A percentile compares a stretch with the other conserved stretches of the same genome.
Evolutionary conservation across 2,888 invertebrate species (phyloP).

Genomic region (Zonitis immaculata): DNA sequence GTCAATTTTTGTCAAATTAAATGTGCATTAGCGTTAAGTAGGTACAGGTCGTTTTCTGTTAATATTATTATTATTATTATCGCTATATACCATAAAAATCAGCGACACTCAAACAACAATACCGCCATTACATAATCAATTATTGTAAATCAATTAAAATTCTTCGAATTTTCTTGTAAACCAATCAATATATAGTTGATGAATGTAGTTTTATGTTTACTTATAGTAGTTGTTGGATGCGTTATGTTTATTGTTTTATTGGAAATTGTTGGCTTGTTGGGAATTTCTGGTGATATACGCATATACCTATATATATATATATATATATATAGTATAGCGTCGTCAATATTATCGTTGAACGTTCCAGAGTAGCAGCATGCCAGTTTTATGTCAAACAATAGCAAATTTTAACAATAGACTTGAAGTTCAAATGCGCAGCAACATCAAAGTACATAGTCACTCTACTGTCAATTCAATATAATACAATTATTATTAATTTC

Average conservation of each 20-base stretch:
- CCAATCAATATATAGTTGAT: too few relatives aligned
- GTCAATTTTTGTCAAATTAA: slow-evolving; percentile 48
- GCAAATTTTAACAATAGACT: slow-evolving; percentile 40
- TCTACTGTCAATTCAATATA: slow-evolving; percentile 44
- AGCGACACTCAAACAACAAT: slow-evolving; percentile 15
- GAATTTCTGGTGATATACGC: slow-evolving; percentile 21
- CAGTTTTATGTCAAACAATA: slow-evolving; percentile 35
- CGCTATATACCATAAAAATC: slow-evolving; percentile 7
- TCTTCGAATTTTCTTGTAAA: too few relatives aligned
- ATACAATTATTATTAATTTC: slow-evolving; percentile 49
- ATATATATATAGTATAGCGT: too few relatives aligned
- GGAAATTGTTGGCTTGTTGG: too few relatives aligned
- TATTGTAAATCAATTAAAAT: too few relatives aligned
- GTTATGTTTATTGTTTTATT: too few relatives aligned
- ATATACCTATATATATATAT: too few relatives aligned
- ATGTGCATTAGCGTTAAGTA: slow-evolving; percentile 44
- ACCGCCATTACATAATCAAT: too few relatives aligned
- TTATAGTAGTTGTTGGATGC: too few relatives aligned
- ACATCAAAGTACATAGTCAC: slow-evolving; percentile 44
- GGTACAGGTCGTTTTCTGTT: slow-evolving; percentile 9
- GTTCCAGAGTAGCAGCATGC: too few relatives aligned
- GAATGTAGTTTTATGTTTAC: too few relatives aligned
- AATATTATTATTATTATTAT: too few relatives aligned
- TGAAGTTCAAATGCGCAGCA: slow-evolving; percentile 44
- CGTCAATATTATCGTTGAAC: slow-evolving; percentile 22